Percentiles rank a stretch among this genome's conserved stretches.
These are phyloP conservation scores for Ganaspis brasiliensis DNA, from an alignment of 2,888 invertebrate species.

Conservation along the genomic window DNA sequence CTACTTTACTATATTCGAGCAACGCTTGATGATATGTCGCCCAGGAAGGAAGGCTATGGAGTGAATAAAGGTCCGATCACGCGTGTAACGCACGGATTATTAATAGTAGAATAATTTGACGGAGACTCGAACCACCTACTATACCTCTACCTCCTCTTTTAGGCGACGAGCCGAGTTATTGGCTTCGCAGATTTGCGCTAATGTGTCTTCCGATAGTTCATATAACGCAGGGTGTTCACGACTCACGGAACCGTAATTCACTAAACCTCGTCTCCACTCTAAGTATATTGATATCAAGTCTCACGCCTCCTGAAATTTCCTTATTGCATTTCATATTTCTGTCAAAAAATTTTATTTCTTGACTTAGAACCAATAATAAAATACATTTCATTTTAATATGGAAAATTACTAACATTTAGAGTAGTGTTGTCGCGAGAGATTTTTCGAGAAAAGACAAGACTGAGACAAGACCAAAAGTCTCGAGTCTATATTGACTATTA, in stretches of 20 bases:
- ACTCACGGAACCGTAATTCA: conserved; percentile 70
- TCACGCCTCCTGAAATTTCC: no score
- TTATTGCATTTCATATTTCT: no score
- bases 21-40: conserved; percentile 51
- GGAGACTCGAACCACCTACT: conserved; percentile 55
- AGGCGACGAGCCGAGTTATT: conserved; percentile 74
- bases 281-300: no score
- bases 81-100: conserved; percentile 79
- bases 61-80: conserved; percentile 74
- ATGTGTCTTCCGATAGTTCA: conserved; percentile 78
- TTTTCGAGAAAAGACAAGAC: no score
- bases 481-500: no score
- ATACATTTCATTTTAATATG: no score
- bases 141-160: conserved; percentile 59
- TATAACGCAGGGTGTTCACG: conserved; percentile 68
- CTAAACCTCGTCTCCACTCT: conserved; percentile 59
- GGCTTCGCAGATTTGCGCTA: conserved; percentile 77
- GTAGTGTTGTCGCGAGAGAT: no score
- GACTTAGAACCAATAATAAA: no score
- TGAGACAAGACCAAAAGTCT: no score
- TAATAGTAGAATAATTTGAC: conserved; percentile 79
- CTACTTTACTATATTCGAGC: conserved; percentile 51
- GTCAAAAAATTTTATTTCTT: no score
- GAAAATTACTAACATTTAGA: no score
- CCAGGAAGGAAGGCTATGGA: conserved; percentile 61